phyloP scores from a whole-genome alignment of 2,797 vertebrate species.

The Protonibea diacanthus region DNA sequence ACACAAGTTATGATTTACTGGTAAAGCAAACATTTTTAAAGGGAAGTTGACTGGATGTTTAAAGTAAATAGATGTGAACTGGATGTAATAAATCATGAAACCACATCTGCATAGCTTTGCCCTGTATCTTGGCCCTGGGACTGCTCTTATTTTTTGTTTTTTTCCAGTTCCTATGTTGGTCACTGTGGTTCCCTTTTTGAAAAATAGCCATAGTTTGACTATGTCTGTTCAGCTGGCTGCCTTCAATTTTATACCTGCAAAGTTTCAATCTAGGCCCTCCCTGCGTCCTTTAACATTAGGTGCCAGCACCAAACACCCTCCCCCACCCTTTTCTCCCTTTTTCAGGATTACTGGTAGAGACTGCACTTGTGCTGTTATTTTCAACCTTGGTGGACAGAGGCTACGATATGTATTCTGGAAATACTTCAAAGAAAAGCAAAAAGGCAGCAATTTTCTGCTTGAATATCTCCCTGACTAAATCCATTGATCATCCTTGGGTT shows the following conservation, averaged over 20 bases:
- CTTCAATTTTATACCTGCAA: conserved; percentile 90
- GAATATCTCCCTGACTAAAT: conserved; percentile 99
- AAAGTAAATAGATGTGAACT: conserved; percentile 58
- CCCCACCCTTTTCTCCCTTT: conserved; percentile 72
- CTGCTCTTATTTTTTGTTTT: conserved; percentile 55
- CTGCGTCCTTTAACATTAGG: conserved; percentile 83
- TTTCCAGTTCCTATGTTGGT: conserved; percentile 64
- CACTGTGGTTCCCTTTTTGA: conserved; percentile 73
- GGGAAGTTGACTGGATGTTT: conserved; percentile 48
- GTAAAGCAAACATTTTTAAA: conserved; percentile 38
- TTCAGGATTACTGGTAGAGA: conserved; percentile 82
- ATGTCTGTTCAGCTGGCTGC: conserved; percentile 86
- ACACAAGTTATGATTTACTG: conserved; percentile 13
- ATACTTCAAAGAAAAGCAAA: conserved; percentile 95
- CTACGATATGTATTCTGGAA: conserved; percentile 87
- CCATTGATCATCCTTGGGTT: conserved; percentile 99
- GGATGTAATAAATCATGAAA: conserved; percentile 66
- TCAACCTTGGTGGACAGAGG: conserved; percentile 86
- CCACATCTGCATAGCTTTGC: conserved; percentile 58
- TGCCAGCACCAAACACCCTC: conserved; percentile 65
- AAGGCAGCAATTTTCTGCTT: conserved; percentile 99
- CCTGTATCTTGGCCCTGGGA: conserved; percentile 25
- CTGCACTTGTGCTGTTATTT: conserved; percentile 84
- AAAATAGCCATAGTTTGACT: conserved; percentile 82
- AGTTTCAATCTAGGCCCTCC: conserved; percentile 86